A percentile compares a stretch with the other conserved stretches of the same genome.
Evolutionary conservation across 37 sponge, comb jelly and placozoan genomes (phyloP).

Genomic region (Ianthella basta): DNA sequence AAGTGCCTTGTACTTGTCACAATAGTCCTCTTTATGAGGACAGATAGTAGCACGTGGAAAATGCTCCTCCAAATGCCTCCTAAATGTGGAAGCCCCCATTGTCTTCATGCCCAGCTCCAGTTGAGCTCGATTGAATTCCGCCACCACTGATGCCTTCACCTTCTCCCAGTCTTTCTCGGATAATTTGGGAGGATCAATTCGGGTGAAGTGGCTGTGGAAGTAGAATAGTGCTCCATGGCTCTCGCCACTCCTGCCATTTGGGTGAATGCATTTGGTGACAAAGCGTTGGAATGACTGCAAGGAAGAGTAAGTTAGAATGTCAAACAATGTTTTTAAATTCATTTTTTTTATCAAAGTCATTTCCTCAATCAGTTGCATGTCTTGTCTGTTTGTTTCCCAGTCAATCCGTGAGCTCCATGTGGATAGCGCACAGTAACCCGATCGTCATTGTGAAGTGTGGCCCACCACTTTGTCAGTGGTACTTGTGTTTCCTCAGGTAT

Average conservation of each 20-base stretch:
- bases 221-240: neutral
- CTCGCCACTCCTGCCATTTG: neutral
- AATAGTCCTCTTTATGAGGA: conserved; percentile 45
- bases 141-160: neutral
- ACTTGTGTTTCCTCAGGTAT: neutral
- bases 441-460: neutral
- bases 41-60: conserved; percentile 18
- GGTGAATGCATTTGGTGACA: neutral
- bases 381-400: neutral
- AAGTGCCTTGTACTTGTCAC: conserved; percentile 40
- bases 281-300: neutral
- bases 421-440: neutral
- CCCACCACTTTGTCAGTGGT: neutral
- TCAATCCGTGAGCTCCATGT: neutral
- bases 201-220: neutral
- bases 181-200: neutral
- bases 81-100: conserved; percentile 4
- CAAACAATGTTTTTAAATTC: neutral
- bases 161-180: neutral
- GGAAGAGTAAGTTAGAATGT: too few relatives aligned
- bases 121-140: conserved; percentile 45
- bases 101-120: conserved; percentile 4
- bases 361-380: neutral
- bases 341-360: neutral
- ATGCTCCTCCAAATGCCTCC: conserved; percentile 31